phyloP scores from a whole-genome alignment of 2,113 vertebrate species.

The Cyrtonyx montezumae region DNA sequence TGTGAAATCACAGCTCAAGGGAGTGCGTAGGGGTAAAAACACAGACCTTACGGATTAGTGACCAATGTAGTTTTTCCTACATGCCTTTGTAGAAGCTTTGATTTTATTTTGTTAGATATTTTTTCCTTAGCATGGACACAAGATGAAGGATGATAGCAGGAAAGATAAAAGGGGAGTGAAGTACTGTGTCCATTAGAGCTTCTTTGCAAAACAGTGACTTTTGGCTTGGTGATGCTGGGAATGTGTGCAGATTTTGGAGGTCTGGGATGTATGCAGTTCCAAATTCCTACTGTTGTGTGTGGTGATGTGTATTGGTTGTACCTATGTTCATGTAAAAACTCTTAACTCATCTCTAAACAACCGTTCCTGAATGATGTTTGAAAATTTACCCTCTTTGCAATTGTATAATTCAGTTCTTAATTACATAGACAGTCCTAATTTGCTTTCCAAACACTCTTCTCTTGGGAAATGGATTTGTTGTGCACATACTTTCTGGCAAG shows the following conservation, averaged over 20 bases:
- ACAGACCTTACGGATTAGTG: not conserved
- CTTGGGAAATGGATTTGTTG: not conserved
- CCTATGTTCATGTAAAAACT: not conserved
- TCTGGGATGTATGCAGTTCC: not conserved
- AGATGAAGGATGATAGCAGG: not conserved
- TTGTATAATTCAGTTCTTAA: not conserved
- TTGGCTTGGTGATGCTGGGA: not conserved
- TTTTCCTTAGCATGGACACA: not conserved
- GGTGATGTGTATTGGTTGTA: not conserved
- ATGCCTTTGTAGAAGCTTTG: not conserved
- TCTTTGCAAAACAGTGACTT: not conserved
- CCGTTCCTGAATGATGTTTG: not conserved
- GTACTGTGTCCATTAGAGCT: not conserved
- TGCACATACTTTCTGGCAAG: not conserved
- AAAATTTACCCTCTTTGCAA: not conserved
- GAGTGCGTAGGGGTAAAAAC: accelerated
- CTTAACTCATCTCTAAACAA: not conserved
- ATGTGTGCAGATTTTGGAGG: not conserved
- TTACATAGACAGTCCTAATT: not conserved
- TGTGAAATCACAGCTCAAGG: not conserved
- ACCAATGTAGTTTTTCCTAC: not conserved
- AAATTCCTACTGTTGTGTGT: not conserved
- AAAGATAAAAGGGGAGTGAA: not conserved
- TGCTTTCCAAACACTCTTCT: not conserved
- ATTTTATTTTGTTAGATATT: not conserved